phyloP scores from a whole-genome alignment of 2,113 vertebrate species.

The Talpa occidentalis region DNA sequence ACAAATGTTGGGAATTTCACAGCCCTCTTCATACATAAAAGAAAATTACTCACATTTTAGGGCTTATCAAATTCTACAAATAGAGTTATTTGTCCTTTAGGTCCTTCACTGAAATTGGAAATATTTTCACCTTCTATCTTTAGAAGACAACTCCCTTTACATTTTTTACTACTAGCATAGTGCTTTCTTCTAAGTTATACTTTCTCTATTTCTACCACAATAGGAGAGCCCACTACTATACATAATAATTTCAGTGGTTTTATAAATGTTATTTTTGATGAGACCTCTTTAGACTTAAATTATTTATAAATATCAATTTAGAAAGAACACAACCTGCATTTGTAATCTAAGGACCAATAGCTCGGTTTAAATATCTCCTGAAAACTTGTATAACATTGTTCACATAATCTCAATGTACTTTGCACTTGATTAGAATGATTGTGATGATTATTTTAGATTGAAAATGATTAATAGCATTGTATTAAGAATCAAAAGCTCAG shows the following conservation, averaged over 20 bases:
- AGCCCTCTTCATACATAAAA: not conserved
- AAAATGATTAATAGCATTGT: not conserved
- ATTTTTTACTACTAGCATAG: not conserved
- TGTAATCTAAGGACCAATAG: not conserved
- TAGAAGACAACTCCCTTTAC: not conserved
- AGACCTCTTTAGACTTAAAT: not conserved
- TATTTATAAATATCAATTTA: not conserved
- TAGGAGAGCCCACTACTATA: not conserved
- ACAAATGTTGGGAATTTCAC: not conserved
- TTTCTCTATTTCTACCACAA: not conserved
- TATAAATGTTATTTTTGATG: not conserved
- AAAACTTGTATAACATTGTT: not conserved
- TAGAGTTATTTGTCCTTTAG: constrained; percentile 3
- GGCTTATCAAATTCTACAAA: constrained; percentile 2
- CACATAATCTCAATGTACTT: not conserved
- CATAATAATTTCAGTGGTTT: not conserved
- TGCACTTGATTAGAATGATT: not conserved
- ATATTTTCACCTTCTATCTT: not conserved
- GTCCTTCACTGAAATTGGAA: not conserved
- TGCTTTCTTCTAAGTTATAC: not conserved
- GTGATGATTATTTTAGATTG: not conserved
- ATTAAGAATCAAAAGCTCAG: not conserved
- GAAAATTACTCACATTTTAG: constrained; percentile 28
- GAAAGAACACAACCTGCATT: not conserved
- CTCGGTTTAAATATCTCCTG: not conserved